Evolutionary conservation across 2,113 vertebrate species (phyloP).

Genomic region (Protobothrops mucrosquamatus): DNA sequence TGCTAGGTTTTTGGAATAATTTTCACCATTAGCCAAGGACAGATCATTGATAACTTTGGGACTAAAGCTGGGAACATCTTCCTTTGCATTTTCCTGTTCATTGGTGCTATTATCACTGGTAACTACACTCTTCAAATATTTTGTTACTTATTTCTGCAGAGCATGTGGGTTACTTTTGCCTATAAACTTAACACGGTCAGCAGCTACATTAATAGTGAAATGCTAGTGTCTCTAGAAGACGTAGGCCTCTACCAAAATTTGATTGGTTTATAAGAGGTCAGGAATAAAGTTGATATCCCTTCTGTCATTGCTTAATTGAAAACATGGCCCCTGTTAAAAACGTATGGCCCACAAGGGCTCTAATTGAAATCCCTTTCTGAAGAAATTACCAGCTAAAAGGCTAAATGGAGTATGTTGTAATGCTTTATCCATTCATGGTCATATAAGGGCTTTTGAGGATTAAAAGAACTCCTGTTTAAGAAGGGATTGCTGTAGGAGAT

Average conservation of each 20-base stretch:
- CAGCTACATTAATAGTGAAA: background rate
- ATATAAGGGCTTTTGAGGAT: background rate
- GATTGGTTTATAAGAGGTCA: background rate
- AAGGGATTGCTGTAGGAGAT: slow-evolving; percentile 6
- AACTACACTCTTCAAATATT: slow-evolving; percentile 30
- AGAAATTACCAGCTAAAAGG: background rate
- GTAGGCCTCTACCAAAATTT: background rate
- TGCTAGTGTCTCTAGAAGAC: background rate
- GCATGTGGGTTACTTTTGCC: background rate
- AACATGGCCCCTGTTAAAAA: background rate
- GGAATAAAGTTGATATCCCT: background rate
- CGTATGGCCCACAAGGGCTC: background rate
- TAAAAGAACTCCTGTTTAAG: background rate
- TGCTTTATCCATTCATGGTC: slow-evolving; percentile 3
- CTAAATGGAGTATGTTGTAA: background rate
- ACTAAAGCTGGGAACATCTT: slow-evolving; percentile 85
- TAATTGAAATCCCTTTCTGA: background rate
- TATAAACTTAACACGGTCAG: background rate
- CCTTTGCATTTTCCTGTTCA: slow-evolving; percentile 80
- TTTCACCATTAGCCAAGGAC: slow-evolving; percentile 89
- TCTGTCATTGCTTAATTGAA: background rate
- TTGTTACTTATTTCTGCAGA: background rate
- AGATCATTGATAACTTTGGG: slow-evolving; percentile 82
- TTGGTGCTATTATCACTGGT: slow-evolving; percentile 87
- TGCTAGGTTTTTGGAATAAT: slow-evolving; percentile 91